Percentiles rank a stretch among this genome's conserved stretches.
Conservation (phyloP, 2,797 vertebrate species). For the Rousettus madagascariensis region DNA sequence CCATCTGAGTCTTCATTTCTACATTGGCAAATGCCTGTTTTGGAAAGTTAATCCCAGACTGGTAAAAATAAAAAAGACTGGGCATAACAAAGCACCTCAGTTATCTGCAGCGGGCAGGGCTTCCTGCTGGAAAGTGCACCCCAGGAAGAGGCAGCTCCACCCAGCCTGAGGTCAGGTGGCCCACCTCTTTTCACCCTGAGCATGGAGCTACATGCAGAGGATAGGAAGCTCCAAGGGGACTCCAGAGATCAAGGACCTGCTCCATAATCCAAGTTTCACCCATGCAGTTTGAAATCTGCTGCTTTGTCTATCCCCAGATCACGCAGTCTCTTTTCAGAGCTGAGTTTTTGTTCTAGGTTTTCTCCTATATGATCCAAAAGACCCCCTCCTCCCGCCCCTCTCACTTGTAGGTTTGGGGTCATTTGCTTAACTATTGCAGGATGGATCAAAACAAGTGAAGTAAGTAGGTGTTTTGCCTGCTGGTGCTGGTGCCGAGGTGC, state of each 20-base stretch:
- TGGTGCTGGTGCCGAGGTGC: no score
- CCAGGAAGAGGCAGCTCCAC: conserved; percentile 57
- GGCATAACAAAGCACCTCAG: background rate
- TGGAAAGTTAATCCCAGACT: conserved; percentile 61
- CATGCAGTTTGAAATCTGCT: background rate
- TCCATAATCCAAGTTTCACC: background rate
- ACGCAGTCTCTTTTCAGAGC: background rate
- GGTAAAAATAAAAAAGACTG: conserved; percentile 60
- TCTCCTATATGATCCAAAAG: background rate
- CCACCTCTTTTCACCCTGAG: background rate
- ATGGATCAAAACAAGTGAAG: background rate
- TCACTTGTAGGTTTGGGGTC: background rate
- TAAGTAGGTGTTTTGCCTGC: background rate
- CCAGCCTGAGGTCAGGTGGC: conserved; percentile 40
- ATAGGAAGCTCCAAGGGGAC: background rate
- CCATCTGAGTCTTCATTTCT: background rate
- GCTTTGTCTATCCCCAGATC: background rate
- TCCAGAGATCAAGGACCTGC: background rate
- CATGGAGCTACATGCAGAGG: background rate
- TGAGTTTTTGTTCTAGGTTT: background rate
- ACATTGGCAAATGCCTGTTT: conserved; percentile 52
- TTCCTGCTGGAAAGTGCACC: conserved; percentile 69
- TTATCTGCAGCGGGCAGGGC: conserved; percentile 60
- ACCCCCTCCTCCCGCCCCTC: background rate
- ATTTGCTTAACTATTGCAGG: background rate